Evolutionary conservation across 92 coral and sea anemone genomes (phyloP).

Genomic region (Palythoa heliodiscus): DNA sequence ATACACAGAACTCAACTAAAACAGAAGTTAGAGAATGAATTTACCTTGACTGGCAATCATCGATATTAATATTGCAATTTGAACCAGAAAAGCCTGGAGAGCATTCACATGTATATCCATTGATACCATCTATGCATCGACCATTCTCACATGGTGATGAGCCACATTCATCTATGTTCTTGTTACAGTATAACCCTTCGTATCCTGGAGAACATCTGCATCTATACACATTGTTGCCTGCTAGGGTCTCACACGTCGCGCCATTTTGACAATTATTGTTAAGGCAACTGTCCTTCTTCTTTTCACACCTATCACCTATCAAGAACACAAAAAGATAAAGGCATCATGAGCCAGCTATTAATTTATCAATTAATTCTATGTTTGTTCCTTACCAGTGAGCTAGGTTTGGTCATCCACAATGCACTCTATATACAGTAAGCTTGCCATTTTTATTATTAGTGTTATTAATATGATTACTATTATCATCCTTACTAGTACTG

Average conservation of each 20-base stretch:
- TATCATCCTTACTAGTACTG: no score
- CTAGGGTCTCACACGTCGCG: constrained; percentile 55
- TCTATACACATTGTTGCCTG: constrained; percentile 53
- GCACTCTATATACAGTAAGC: no score
- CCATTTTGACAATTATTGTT: constrained; percentile 73
- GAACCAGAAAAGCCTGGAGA: constrained; percentile 74
- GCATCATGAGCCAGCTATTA: not conserved
- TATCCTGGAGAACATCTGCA: constrained; percentile 85
- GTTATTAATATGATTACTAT: no score
- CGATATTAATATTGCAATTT: constrained; percentile 70
- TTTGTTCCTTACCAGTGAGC: no score
- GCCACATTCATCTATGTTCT: constrained; percentile 81
- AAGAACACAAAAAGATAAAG: not conserved
- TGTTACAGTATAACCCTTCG: constrained; percentile 70
- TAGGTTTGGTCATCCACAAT: no score
- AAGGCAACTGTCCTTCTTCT: constrained; percentile 69
- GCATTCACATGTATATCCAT: constrained; percentile 77
- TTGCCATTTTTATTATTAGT: no score
- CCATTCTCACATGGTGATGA: constrained; percentile 79
- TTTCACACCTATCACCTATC: constrained; percentile 78
- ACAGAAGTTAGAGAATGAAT: not conserved
- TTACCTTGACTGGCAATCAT: constrained; percentile 84
- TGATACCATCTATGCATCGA: constrained; percentile 84
- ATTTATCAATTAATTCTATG: no score
- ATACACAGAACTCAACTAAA: not conserved